Base-by-base conservation (phyloP, 2,797 vertebrate species). In the Harpagifer antarcticus region DNA sequence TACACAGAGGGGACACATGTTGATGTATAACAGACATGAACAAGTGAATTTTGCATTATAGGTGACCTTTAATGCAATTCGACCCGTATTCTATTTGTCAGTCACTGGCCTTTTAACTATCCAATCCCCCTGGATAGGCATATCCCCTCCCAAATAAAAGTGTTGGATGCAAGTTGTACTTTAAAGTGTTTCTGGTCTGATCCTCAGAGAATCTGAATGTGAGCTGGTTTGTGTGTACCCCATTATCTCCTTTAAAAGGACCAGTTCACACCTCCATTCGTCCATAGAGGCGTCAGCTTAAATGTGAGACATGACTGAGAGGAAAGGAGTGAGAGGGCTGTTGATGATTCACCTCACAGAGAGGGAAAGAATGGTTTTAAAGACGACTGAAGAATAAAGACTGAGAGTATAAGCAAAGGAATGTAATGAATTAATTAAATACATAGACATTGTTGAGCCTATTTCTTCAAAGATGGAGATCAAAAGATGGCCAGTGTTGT, bases 171-270 rank as follows among this genome's bases (percentile, higher is more conserved):
- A 75, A 66, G 48, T 65, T 72, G 40, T 19, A 4, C 43, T 78
- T 23, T 65, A 17, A 76, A 72, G 52, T 65, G 23, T 73, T 45
- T 49, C 47, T 15, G 37, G 58, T 54, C 16, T 31, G 42, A 52
- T 72, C 84, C 74, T 53, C 7, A 0, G 80, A 81, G 73, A 79
- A 74, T 82, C 76, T 52, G 76, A 76, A 86, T 72, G 76, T 72
- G 78, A 77, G 75, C 72, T 43, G 66, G 27, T 78, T 69, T 72
- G 58, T 60, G 77, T 69, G 68, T 73, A 87, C 64, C 79, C 68
- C 68, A 84, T 88, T 85, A 78, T 80, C 71, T 76, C 57, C 64
- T 73, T 68, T 86, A 60, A 85, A 82, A 89, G 68, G 72, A 57
- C 42, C 64, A 13, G 60, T 77, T 89, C 72, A 72, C 86, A 86